Evolutionary conservation across 2,113 vertebrate genomes (phyloP).

Genomic region (Scalopus aquaticus): DNA sequence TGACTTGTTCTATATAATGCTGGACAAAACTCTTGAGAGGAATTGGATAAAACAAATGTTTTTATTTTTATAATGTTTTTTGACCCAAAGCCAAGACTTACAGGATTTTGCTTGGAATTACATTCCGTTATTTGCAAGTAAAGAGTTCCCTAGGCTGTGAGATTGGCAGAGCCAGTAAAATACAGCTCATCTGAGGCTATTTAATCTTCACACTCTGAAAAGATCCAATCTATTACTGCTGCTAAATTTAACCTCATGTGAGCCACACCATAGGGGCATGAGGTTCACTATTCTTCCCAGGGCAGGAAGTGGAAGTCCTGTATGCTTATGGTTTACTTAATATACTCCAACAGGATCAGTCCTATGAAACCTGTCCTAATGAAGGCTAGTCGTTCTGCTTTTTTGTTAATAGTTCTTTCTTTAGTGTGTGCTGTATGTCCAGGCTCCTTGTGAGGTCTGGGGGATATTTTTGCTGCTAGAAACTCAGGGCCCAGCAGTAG

Average conservation of each 20-base stretch:
- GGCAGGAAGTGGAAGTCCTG: neutral
- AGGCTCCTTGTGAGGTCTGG: neutral
- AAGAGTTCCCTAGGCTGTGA: slow-evolving; percentile 77
- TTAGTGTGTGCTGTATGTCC: neutral
- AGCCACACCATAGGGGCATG: neutral
- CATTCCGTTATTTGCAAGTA: slow-evolving; percentile 76
- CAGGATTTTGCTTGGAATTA: slow-evolving; percentile 81
- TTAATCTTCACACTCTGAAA: slow-evolving; percentile 70
- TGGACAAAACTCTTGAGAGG: slow-evolving; percentile 78
- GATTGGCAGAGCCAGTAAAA: slow-evolving; percentile 77
- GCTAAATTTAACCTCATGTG: slow-evolving; percentile 65
- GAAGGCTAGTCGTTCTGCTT: neutral
- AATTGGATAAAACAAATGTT: slow-evolving; percentile 84
- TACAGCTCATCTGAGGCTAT: slow-evolving; percentile 75
- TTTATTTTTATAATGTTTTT: slow-evolving; percentile 83
- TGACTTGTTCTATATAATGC: slow-evolving; percentile 68
- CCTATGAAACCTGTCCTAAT: neutral
- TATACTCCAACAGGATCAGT: neutral
- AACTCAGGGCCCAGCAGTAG: neutral
- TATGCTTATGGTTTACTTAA: neutral
- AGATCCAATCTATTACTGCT: slow-evolving; percentile 40
- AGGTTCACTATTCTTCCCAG: neutral
- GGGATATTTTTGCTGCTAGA: neutral
- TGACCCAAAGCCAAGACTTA: slow-evolving; percentile 82
- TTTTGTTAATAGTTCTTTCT: neutral